These are phyloP conservation scores for Spodoptera frugiperda DNA, from an alignment of 1,140 invertebrate genomes.

Conservation along the genomic window DNA sequence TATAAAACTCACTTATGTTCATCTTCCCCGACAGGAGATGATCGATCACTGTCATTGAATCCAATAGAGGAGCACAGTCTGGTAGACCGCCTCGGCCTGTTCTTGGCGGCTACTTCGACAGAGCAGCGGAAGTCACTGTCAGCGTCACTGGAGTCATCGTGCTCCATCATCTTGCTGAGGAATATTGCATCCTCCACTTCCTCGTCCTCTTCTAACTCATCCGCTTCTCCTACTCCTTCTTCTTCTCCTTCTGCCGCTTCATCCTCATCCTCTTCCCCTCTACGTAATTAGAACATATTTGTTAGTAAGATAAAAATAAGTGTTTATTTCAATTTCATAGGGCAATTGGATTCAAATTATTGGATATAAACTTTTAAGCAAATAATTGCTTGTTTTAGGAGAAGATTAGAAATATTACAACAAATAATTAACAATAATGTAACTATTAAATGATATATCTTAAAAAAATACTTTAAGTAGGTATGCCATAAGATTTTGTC, in stretches of 20 bases:
- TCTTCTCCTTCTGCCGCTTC: conserved; percentile 50
- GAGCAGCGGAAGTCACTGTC: conserved; percentile 58
- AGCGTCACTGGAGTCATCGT: conserved; percentile 71
- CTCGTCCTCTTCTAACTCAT: conserved; percentile 67
- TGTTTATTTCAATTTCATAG: too few relatives aligned
- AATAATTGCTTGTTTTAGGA: too few relatives aligned
- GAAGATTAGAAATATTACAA: too few relatives aligned
- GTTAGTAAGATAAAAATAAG: too few relatives aligned
- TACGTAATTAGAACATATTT: background rate
- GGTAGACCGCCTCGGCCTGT: conserved; percentile 61
- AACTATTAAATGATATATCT: too few relatives aligned
- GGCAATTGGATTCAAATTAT: too few relatives aligned
- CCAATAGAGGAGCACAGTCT: conserved; percentile 60
- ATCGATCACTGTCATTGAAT: conserved; percentile 64
- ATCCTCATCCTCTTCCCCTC: conserved; percentile 11
- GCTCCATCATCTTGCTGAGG: conserved; percentile 72
- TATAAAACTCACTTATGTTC: conserved; percentile 44
- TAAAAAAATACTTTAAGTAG: too few relatives aligned
- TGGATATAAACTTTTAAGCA: too few relatives aligned
- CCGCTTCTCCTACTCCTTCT: conserved; percentile 57
- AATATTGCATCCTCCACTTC: conserved; percentile 78
- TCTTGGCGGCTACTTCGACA: conserved; percentile 51
- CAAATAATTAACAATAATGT: too few relatives aligned
- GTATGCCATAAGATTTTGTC: too few relatives aligned
- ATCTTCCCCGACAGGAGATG: conserved; percentile 56